These are phyloP conservation scores for Trichopria drosophilae DNA, from an alignment of 2,888 invertebrate species.

Conservation along the genomic window DNA sequence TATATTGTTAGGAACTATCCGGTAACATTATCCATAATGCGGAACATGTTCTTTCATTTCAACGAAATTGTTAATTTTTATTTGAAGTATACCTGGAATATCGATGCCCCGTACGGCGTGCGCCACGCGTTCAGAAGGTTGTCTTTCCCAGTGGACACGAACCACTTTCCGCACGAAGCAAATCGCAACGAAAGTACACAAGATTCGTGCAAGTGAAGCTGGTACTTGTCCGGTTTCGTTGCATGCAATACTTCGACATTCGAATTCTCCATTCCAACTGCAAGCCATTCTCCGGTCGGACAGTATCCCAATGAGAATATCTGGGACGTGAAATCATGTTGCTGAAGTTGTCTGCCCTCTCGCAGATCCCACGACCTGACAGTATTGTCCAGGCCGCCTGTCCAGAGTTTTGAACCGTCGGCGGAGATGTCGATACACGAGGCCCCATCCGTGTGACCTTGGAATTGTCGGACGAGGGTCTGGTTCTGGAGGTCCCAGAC, in stretches of 20 bases:
- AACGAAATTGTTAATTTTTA: no score
- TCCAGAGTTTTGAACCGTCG: constrained; percentile 88
- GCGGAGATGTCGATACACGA: constrained; percentile 96
- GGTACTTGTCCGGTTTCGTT: constrained; percentile 92
- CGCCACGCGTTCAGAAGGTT: constrained; percentile 97
- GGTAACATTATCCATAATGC: no score
- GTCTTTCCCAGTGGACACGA: constrained; percentile 98
- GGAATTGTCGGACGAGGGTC: constrained; percentile 87
- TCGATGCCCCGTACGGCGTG: constrained; percentile 96
- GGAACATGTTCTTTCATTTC: no score
- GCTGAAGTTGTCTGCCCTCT: constrained; percentile 90
- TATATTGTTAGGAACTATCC: no score
- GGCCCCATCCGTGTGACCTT: constrained; percentile 97
- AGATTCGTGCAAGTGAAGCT: constrained; percentile 92
- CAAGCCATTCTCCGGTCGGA: constrained; percentile 95
- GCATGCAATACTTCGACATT: constrained; percentile 93
- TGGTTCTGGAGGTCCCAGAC: constrained; percentile 94
- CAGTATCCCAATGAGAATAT: constrained; percentile 88
- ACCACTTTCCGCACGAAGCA: constrained; percentile 97
- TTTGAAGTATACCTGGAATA: constrained; percentile 98
- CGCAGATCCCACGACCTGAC: constrained; percentile 95
- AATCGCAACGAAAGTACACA: constrained; percentile 95
- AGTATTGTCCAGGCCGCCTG: constrained; percentile 95
- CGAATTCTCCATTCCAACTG: constrained; percentile 93
- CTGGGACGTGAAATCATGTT: constrained; percentile 93